Percentiles rank a stretch among this genome's conserved stretches.
Conservation (phyloP, 2,113 vertebrate genomes). For the Euleptes europaea region DNA sequence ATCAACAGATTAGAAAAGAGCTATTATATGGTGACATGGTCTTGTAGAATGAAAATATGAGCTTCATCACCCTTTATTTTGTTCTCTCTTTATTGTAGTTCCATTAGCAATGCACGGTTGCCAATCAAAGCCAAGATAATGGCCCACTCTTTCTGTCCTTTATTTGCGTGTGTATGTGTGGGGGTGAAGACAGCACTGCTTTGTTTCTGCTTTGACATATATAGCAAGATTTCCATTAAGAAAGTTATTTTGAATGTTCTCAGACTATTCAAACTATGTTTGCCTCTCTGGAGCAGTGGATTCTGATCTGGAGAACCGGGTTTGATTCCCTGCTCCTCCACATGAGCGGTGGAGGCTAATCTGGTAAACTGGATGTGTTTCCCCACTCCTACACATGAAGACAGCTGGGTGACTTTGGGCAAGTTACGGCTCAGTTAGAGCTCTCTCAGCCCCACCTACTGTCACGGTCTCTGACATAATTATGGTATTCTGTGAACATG, state of each 20-base stretch:
- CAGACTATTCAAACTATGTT: constrained; percentile 50
- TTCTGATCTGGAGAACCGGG: no score
- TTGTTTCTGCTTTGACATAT: constrained; percentile 70
- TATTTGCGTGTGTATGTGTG: constrained; percentile 79
- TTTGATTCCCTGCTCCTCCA: no score
- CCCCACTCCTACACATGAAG: no score
- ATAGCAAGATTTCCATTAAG: constrained; percentile 76
- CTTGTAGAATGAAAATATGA: constrained; percentile 79
- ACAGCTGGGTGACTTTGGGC: no score
- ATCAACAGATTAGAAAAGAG: constrained; percentile 72
- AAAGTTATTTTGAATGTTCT: constrained; percentile 72
- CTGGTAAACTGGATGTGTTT: no score
- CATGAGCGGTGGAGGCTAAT: no score
- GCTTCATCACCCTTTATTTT: constrained; percentile 72
- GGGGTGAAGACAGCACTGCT: constrained; percentile 68
- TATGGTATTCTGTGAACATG: no score
- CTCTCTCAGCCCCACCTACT: no score
- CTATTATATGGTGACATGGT: constrained; percentile 68
- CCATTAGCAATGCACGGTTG: constrained; percentile 73
- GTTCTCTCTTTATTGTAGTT: constrained; percentile 75
- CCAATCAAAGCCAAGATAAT: constrained; percentile 73
- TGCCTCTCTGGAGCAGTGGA: constrained; percentile 56
- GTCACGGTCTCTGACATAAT: no score
- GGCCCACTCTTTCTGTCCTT: constrained; percentile 65
- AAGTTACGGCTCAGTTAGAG: no score